Evolutionary conservation across 1,140 invertebrate genomes (phyloP), one percentile per base, ranked within the genome.

Genomic region (Scaptomyza hsui): DNA sequence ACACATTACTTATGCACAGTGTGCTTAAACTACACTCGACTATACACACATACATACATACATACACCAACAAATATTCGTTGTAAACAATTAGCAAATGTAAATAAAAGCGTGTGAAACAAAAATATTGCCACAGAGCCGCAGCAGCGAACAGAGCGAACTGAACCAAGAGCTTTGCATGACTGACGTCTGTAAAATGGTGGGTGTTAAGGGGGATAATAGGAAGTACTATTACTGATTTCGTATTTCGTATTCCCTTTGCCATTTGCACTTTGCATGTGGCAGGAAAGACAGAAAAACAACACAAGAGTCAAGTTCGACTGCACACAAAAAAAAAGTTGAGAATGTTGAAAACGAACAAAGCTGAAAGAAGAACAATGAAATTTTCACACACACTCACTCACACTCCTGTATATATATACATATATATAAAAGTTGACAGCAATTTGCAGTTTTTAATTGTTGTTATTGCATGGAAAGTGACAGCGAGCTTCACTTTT

Each of bases 71-170:
- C 16, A 71, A 63, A 65, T 52, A 67, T 53, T 49, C 39, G 55
- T 60, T 67, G 78, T 74, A 82, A 82, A 73, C 75, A 82, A 78
- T 82, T 82, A 82, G 74, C 74, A 78, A 82, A 82, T 78, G 79
- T 75, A 83, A 75, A 78, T 65, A 68, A 74, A 63, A 78, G 65
- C 75, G 71, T 82, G 71, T 70, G 65, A 78, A 82, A 68, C 68
- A 83, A 83, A 65, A 77, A 74, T 77, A 77, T 69, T 52, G 49
- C 56, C 62, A 65, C 62, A 72, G 16, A 42, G 37, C 16, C n/a
- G 19, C 26, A 42, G 37, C 10, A 24, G 19, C 44, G 41, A 59
- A 10, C 18, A 9, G 12, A 48, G 1, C 37, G 41, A 37, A 26
- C 16, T 29, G 29, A 49, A 24, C 44, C 29, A 59, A 44, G 24